These are phyloP conservation scores for Cynopterus brachyotis DNA, from an alignment of 2,113 vertebrate genomes.

Conservation along the genomic window DNA sequence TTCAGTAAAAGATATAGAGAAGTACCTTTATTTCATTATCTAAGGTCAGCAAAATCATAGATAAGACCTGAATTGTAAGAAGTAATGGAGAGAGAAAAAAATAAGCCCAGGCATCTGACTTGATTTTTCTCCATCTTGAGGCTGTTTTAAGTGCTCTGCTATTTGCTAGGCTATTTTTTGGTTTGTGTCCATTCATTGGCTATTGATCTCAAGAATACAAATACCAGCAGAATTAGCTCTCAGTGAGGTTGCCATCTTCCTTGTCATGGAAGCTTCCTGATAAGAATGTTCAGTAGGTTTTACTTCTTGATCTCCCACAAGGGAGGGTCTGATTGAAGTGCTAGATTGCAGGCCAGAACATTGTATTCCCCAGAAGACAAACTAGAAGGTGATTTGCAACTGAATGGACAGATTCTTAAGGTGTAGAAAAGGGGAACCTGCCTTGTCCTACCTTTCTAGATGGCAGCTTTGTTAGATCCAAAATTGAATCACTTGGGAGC, in stretches of 20 bases:
- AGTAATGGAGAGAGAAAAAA: not conserved
- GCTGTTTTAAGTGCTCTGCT: not conserved
- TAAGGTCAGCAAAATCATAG: not conserved
- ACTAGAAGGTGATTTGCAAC: not conserved
- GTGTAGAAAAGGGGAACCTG: too few relatives aligned
- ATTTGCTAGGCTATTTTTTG: not conserved
- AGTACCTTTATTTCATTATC: not conserved
- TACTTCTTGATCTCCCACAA: not conserved
- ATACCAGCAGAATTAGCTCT: not conserved
- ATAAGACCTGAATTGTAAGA: not conserved
- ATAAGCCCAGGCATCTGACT: not conserved
- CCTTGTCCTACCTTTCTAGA: not conserved
- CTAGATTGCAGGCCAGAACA: not conserved
- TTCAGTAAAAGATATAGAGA: not conserved
- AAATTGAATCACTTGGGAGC: not conserved
- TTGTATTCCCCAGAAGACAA: not conserved
- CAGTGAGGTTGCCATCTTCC: not conserved
- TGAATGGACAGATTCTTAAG: not conserved
- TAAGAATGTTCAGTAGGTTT: slow-evolving; percentile 27
- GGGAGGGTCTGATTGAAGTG: not conserved
- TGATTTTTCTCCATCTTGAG: not conserved
- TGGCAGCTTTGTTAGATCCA: not conserved
- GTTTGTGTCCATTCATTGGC: not conserved
- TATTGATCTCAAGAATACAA: not conserved
- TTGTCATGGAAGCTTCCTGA: not conserved